Percentiles rank a stretch among this genome's conserved stretches.
phyloP scores from a whole-genome alignment of 37 sponge, comb jelly and placozoan genomes.

The Axinella damicornis region DNA sequence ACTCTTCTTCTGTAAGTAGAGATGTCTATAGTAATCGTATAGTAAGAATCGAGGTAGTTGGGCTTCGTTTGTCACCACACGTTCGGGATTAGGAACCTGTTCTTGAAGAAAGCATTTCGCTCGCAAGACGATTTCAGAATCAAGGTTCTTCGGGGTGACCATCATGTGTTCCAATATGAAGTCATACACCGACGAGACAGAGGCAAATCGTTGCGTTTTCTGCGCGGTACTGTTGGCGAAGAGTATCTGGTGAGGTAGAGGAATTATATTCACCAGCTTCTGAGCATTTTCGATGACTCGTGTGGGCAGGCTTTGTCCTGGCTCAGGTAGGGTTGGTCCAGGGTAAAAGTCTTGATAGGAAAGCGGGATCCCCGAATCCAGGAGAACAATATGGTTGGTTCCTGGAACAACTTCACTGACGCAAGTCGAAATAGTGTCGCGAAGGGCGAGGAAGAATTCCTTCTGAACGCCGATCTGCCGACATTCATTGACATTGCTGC shows the following conservation, averaged over 20 bases:
- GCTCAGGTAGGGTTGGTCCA: neutral
- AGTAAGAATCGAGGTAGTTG: conserved; percentile 11
- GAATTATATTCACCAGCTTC: conserved; percentile 24
- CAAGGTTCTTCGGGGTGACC: conserved; percentile 11
- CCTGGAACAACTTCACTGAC: neutral
- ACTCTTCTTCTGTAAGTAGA: neutral
- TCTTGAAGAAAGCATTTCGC: conserved; percentile 39
- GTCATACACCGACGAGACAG: neutral
- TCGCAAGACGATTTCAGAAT: neutral
- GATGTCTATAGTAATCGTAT: conserved; percentile 33
- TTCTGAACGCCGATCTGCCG: neutral
- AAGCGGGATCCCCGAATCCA: neutral
- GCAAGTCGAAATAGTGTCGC: neutral
- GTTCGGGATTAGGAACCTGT: conserved; percentile 28
- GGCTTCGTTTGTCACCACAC: neutral
- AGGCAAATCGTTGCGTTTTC: neutral
- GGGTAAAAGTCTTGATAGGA: conserved; percentile 16
- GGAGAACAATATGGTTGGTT: neutral
- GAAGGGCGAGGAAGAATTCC: neutral
- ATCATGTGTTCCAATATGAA: conserved; percentile 28
- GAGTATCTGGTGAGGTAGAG: neutral
- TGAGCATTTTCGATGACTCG: conserved; percentile 22
- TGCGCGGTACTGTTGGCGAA: neutral
- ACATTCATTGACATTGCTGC: neutral
- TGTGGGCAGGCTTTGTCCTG: neutral